Conservation (phyloP, 2,797 vertebrate genomes). For the Vespertilio murinus region DNA sequence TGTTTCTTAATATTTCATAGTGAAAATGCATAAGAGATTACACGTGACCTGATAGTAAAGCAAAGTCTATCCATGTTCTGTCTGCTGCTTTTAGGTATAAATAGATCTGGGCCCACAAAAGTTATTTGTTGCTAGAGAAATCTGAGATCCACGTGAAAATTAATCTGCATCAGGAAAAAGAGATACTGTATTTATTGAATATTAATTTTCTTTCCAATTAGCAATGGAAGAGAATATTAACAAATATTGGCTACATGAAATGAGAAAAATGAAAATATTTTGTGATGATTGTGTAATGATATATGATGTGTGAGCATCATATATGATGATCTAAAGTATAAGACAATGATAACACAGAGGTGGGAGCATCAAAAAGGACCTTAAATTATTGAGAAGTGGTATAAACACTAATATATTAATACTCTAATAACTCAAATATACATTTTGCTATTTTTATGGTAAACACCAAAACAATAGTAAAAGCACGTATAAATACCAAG, state of each 20-base stretch:
- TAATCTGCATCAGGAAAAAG: neutral
- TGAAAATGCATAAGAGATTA: neutral
- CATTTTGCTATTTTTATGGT: neutral
- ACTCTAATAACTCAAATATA: neutral
- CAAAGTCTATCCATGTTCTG: neutral
- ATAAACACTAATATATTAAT: neutral
- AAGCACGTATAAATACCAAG: neutral
- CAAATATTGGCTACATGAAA: neutral
- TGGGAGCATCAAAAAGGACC: neutral
- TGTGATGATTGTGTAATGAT: neutral
- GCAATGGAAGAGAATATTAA: neutral
- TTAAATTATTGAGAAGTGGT: neutral
- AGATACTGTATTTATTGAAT: neutral
- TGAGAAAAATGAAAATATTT: neutral
- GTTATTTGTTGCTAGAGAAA: neutral
- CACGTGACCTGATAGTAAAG: neutral
- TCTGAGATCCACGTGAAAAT: neutral
- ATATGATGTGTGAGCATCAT: no score
- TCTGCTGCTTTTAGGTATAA: neutral
- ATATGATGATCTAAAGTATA: neutral
- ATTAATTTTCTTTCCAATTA: neutral
- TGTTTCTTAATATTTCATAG: conserved; percentile 30
- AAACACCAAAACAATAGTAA: neutral
- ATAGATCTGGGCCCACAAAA: neutral
- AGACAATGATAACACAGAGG: neutral